phyloP scores from a whole-genome alignment of 2,113 vertebrate species.

The Erythrolamprus reginae region DNA sequence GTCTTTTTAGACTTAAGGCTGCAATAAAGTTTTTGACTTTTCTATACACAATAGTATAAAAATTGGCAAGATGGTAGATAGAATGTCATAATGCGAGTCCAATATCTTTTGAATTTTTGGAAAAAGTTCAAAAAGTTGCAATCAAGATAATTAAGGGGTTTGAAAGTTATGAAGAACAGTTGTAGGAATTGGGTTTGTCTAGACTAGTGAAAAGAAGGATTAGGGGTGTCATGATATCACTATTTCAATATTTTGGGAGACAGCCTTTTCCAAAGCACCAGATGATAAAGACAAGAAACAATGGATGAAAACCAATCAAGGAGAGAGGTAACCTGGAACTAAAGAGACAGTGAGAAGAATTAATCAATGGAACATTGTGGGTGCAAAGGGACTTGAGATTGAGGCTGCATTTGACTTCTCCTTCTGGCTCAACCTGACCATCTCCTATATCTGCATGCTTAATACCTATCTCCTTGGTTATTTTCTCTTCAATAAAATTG shows the following conservation, averaged over 20 bases:
- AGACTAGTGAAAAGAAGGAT: neutral
- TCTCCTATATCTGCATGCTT: neutral
- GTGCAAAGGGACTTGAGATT: neutral
- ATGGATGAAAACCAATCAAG: neutral
- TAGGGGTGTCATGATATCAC: neutral
- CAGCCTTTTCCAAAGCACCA: neutral
- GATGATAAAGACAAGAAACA: neutral
- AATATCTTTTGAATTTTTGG: neutral
- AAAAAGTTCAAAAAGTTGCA: neutral
- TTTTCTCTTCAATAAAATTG: neutral
- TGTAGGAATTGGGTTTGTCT: neutral
- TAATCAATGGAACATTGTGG: neutral
- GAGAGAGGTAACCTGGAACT: neutral
- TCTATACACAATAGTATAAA: neutral
- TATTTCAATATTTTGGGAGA: neutral
- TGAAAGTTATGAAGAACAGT: neutral
- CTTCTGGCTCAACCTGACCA: neutral
- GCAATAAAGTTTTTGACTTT: neutral
- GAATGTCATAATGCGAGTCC: neutral
- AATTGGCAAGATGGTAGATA: neutral
- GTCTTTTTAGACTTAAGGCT: neutral
- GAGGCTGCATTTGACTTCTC: neutral
- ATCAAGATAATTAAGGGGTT: neutral
- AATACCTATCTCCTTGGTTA: neutral
- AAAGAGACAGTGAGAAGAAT: neutral